Conservation (phyloP, 2,888 invertebrate species). For the Drosophila antonietae region DNA sequence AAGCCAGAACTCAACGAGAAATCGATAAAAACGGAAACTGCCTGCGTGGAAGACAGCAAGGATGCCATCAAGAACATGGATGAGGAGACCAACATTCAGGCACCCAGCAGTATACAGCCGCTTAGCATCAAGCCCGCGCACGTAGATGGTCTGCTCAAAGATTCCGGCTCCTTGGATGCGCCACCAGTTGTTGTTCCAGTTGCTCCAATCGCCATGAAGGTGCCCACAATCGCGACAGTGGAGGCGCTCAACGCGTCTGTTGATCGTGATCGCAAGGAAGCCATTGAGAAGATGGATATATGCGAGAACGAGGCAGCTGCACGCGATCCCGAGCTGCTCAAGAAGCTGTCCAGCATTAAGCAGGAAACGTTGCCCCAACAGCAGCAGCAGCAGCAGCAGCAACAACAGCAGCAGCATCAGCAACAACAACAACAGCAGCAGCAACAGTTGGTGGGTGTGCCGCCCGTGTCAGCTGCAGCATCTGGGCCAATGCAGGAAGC, state of each 20-base stretch:
- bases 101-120: constrained; percentile 72
- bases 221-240: constrained; percentile 80
- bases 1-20: constrained; percentile 83
- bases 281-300: constrained; percentile 75
- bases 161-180: constrained; percentile 43
- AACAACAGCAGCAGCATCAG: constrained; percentile 31
- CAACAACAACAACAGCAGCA: constrained; percentile 34
- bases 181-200: constrained; percentile 38
- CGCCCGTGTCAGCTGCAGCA: constrained; percentile 43
- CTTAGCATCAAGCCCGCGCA: constrained; percentile 44
- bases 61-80: constrained; percentile 83
- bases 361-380: constrained; percentile 80
- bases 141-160: constrained; percentile 61
- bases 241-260: constrained; percentile 81
- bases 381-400: constrained; percentile 57
- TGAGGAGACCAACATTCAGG: constrained; percentile 84
- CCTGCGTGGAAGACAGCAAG: constrained; percentile 74
- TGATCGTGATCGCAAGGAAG: constrained; percentile 78
- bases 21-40: constrained; percentile 64
- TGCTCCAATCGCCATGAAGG: constrained; percentile 75
- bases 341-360: constrained; percentile 84
- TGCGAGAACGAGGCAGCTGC: constrained; percentile 52
- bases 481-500: constrained; percentile 85
- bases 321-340: constrained; percentile 84
- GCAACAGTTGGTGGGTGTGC: constrained; percentile 36